Conservation (phyloP, 1,140 invertebrate species). For the Sinella curviseta region DNA sequence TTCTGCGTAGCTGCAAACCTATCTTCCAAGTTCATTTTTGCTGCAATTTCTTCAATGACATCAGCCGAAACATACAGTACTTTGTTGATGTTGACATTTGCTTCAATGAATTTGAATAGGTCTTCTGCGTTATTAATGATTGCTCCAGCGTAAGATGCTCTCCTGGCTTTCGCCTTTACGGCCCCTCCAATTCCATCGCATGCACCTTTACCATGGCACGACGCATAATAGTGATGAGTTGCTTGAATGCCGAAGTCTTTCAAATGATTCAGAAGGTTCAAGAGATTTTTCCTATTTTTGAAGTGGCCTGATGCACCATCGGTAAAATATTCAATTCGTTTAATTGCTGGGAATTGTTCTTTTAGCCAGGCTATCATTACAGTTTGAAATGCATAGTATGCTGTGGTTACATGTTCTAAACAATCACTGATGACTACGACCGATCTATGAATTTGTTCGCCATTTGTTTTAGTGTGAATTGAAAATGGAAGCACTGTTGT, state of each 20-base stretch:
- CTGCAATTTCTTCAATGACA: not conserved
- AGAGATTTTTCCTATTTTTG: slow-evolving; percentile 26
- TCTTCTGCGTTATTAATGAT: not conserved
- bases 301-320: slow-evolving; percentile 33
- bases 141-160: not conserved
- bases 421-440: slow-evolving; percentile 29
- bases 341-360: not conserved
- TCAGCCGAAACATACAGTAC: not conserved
- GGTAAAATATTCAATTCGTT: slow-evolving; percentile 48
- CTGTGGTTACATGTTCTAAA: slow-evolving; percentile 17
- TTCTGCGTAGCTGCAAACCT: not conserved
- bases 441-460: not conserved
- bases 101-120: not conserved
- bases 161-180: slow-evolving; percentile 20
- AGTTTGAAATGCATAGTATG: not conserved
- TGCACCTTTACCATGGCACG: slow-evolving; percentile 28
- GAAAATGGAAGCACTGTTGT: slow-evolving; percentile 41
- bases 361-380: not conserved
- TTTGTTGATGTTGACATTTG: not conserved
- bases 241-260: slow-evolving; percentile 14
- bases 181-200: slow-evolving; percentile 39
- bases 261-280: slow-evolving; percentile 6
- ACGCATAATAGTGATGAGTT: slow-evolving; percentile 27
- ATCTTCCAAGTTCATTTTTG: not conserved
- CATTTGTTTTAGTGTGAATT: slow-evolving; percentile 3